phyloP scores from a whole-genome alignment of 2,797 vertebrate genomes.

The Holocentrus rufus region DNA sequence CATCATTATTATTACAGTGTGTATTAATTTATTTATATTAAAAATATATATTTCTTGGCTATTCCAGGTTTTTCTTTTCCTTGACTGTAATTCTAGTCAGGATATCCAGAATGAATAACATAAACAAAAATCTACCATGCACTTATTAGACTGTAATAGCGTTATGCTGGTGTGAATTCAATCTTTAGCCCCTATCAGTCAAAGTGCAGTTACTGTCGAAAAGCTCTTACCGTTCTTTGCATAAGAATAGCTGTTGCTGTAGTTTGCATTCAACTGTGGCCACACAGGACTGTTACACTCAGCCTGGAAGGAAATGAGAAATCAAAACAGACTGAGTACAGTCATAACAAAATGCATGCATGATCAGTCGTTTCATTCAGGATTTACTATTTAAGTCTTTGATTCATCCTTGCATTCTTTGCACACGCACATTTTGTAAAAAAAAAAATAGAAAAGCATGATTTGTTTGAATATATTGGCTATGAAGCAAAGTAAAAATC shows the following conservation, averaged over 20 bases:
- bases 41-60: too few species aligned
- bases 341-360: background rate
- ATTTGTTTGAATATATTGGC: background rate
- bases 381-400: background rate
- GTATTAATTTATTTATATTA: background rate
- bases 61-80: too few species aligned
- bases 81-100: background rate
- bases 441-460: background rate
- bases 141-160: slow-evolving; percentile 6
- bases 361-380: background rate
- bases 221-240: slow-evolving; percentile 83
- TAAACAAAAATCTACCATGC: background rate
- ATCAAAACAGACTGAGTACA: slow-evolving; percentile 16
- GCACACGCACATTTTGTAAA: background rate
- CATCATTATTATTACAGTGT: too few species aligned
- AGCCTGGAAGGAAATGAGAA: slow-evolving; percentile 80
- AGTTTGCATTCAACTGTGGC: slow-evolving; percentile 88
- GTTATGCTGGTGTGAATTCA: background rate
- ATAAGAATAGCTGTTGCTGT: slow-evolving; percentile 85
- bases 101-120: background rate
- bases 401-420: slow-evolving; percentile 40
- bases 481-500: slow-evolving; percentile 17
- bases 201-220: background rate
- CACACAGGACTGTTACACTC: slow-evolving; percentile 92
- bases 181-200: background rate